Evolutionary conservation across 2,888 invertebrate genomes (phyloP).

Genomic region (Lasioglossum villosulum): DNA sequence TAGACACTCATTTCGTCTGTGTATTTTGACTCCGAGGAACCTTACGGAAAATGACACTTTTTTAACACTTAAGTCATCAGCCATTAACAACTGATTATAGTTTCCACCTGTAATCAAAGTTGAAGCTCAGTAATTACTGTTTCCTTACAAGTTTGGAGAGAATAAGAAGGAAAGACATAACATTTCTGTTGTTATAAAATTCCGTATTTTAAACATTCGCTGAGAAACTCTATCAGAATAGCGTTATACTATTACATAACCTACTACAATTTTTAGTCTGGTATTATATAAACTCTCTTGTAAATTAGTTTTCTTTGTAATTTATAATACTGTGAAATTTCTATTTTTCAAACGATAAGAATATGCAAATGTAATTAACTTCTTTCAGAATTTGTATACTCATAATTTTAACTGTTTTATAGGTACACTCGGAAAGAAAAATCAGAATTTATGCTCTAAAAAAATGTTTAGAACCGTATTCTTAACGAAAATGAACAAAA

Average conservation of each 20-base stretch:
- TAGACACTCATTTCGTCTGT: constrained; percentile 7
- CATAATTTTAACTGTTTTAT: too few species aligned
- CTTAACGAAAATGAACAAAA: too few species aligned
- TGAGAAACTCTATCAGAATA: background rate
- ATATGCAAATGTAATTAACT: background rate
- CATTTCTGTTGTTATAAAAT: background rate
- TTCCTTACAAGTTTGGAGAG: background rate
- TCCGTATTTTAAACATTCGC: background rate
- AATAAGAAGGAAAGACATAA: background rate
- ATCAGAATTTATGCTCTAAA: too few species aligned
- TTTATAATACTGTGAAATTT: background rate
- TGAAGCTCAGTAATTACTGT: background rate
- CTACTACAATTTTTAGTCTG: background rate
- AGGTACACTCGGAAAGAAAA: too few species aligned
- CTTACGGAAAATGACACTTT: background rate
- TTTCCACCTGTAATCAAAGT: background rate
- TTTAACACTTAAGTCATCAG: background rate
- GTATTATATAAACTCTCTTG: too few species aligned
- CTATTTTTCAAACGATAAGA: background rate
- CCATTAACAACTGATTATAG: background rate
- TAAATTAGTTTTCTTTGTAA: background rate
- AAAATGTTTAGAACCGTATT: too few species aligned
- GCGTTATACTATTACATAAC: background rate
- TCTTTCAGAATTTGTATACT: background rate
- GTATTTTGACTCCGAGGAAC: background rate